phyloP scores from a whole-genome alignment of 2,797 vertebrate species.

The Acanthurus lineatus region DNA sequence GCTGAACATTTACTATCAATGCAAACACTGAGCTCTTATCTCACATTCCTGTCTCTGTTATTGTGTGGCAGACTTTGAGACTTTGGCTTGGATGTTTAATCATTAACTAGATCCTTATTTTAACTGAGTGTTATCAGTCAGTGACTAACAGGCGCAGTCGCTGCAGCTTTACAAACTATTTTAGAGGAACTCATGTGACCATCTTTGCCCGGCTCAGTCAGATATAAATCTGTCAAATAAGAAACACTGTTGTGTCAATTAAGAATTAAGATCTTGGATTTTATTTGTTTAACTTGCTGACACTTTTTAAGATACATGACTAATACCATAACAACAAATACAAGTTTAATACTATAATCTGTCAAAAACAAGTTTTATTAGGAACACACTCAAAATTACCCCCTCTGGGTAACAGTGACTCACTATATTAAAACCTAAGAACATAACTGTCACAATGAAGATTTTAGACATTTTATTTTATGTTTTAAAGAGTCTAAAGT shows the following conservation, averaged over 20 bases:
- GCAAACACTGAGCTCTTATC: not conserved
- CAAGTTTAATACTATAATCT: not conserved
- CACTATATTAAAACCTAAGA: too few relatives aligned
- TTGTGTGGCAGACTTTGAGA: slow-evolving; percentile 33
- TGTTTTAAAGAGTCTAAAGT: too few relatives aligned
- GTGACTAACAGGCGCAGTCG: slow-evolving; percentile 7
- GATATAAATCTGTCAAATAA: not conserved
- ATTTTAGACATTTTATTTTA: too few relatives aligned
- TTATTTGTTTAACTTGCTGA: too few relatives aligned
- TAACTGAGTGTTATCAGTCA: not conserved
- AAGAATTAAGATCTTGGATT: too few relatives aligned
- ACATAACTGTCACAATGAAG: too few relatives aligned
- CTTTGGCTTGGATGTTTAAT: slow-evolving; percentile 48
- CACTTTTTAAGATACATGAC: too few relatives aligned
- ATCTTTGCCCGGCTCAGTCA: slow-evolving; percentile 1
- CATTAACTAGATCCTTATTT: slow-evolving; percentile 38
- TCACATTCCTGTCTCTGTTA: slow-evolving; percentile 49
- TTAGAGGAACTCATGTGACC: slow-evolving; percentile 21
- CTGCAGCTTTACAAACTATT: not conserved
- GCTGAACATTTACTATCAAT: not conserved
- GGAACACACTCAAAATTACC: too few relatives aligned
- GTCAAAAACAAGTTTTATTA: too few relatives aligned
- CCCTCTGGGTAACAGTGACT: too few relatives aligned
- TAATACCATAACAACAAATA: too few relatives aligned
- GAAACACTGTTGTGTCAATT: too few relatives aligned